Percentiles rank a stretch among this genome's conserved stretches.
Evolutionary conservation across 2,888 invertebrate genomes (phyloP).

Genomic region (Griposia aprilina): DNA sequence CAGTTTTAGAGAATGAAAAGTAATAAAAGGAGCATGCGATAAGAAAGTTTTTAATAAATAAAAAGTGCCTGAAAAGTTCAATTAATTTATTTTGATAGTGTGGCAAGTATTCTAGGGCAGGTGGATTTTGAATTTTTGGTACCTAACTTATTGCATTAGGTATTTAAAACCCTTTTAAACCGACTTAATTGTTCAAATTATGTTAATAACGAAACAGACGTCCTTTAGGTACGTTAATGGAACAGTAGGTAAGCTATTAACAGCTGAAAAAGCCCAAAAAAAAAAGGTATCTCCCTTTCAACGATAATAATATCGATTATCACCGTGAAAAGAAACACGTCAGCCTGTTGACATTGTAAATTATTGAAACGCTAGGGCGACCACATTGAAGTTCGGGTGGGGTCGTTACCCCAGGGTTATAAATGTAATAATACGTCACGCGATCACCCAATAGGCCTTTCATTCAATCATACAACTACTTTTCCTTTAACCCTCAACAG

Average conservation of each 20-base stretch:
- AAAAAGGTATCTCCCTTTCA: conserved; percentile 6
- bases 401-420: conserved; percentile 71
- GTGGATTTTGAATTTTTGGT: no score
- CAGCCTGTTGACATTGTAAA: conserved; percentile 64
- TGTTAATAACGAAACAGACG: background rate
- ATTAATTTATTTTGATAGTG: background rate
- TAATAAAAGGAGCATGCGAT: background rate
- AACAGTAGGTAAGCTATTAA: background rate
- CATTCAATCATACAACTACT: conserved; percentile 19
- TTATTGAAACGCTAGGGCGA: conserved; percentile 59
- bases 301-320: conserved; percentile 52
- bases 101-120: no score
- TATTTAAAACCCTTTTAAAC: background rate
- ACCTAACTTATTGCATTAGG: background rate
- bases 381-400: conserved; percentile 55
- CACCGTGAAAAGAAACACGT: conserved; percentile 48
- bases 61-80: background rate
- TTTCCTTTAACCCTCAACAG: background rate
- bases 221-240: background rate
- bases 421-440: conserved; percentile 67
- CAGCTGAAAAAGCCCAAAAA: background rate
- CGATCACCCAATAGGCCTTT: conserved; percentile 57
- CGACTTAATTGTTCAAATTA: background rate
- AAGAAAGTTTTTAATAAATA: background rate
- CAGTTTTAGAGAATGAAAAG: background rate